phyloP scores from a whole-genome alignment of 2,113 vertebrate species.

The Camelus bactrianus region DNA sequence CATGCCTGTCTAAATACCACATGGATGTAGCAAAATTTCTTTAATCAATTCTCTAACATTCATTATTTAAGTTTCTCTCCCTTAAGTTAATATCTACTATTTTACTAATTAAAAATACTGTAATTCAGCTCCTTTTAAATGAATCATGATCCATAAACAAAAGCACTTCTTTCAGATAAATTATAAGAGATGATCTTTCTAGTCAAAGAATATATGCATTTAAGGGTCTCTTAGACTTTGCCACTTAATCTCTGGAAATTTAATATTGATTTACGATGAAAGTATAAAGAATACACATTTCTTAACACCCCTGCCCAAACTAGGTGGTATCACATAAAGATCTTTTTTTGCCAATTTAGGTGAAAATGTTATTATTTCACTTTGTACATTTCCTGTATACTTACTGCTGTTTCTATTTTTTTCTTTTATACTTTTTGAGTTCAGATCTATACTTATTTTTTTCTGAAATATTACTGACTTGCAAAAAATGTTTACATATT shows the following conservation, averaged over 20 bases:
- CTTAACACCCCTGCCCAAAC: neutral
- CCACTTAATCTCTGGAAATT: neutral
- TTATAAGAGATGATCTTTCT: neutral
- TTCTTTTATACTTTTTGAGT: neutral
- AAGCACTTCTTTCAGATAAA: constrained; percentile 38
- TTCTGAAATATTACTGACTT: neutral
- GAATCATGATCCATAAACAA: neutral
- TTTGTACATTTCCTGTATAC: neutral
- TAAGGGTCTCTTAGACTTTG: neutral
- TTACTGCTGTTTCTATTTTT: neutral
- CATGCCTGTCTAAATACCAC: neutral
- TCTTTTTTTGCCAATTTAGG: neutral
- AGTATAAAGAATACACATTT: constrained; percentile 21
- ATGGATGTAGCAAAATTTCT: neutral
- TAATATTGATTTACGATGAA: neutral
- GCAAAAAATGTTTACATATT: constrained; percentile 9
- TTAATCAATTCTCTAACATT: neutral
- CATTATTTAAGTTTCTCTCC: neutral
- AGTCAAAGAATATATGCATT: neutral
- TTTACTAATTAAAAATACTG: neutral
- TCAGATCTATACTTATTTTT: neutral
- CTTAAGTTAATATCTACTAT: neutral
- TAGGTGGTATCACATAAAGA: neutral
- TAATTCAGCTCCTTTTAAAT: neutral
- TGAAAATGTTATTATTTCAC: constrained; percentile 23